Evolutionary conservation across 1,140 invertebrate species (phyloP).

Genomic region (Aphelenchoides avenae): DNA sequence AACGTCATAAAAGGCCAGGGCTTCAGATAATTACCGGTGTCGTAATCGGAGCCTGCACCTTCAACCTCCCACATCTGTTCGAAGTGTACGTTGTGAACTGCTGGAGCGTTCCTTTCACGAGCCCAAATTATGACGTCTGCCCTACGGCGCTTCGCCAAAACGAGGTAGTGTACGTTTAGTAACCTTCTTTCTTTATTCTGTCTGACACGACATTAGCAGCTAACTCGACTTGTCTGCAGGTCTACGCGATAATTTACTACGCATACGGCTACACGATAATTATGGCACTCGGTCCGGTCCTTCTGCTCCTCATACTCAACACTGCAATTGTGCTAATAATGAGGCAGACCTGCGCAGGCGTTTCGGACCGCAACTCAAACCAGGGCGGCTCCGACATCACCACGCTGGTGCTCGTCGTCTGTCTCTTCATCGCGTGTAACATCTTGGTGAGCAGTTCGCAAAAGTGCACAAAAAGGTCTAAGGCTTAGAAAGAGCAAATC

Average conservation of each 20-base stretch:
- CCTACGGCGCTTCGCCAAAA: conserved; percentile 42
- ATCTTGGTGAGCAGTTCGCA: conserved; percentile 38
- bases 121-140: conserved; percentile 44
- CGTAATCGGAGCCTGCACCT: conserved; percentile 30
- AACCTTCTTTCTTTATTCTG: not conserved
- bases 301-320: conserved; percentile 44
- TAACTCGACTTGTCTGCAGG: conserved; percentile 21
- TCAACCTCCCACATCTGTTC: conserved; percentile 50
- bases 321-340: conserved; percentile 17
- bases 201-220: no score
- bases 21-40: conserved; percentile 39
- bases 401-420: conserved; percentile 49
- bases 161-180: conserved; percentile 21
- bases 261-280: conserved; percentile 49
- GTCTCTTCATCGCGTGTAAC: conserved; percentile 49
- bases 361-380: not conserved
- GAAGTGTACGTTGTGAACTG: conserved; percentile 49
- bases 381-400: conserved; percentile 33
- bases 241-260: conserved; percentile 46
- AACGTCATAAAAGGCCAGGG: not conserved
- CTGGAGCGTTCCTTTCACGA: conserved; percentile 39
- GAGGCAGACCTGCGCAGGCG: not conserved
- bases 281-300: conserved; percentile 47
- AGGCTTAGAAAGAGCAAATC: conserved; percentile 8
- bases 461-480: not conserved